Evolutionary conservation across 1,140 invertebrate genomes (phyloP).

Genomic region (Nylanderia fulva): DNA sequence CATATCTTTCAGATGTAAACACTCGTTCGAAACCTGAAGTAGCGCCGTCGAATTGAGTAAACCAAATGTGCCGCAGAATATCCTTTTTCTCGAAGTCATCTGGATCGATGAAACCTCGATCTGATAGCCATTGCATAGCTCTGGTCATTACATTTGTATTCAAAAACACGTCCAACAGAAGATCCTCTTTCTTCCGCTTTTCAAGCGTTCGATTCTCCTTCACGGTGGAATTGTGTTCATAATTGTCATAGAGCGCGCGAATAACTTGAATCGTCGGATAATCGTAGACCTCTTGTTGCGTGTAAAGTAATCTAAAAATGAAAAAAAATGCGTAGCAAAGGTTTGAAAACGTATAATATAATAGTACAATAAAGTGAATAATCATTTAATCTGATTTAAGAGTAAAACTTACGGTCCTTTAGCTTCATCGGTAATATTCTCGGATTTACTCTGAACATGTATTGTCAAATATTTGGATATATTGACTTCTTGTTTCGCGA

Average conservation of each 20-base stretch:
- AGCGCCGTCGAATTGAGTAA: conserved; percentile 91
- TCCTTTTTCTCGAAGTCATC: conserved; percentile 88
- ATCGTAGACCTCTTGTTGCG: conserved; percentile 70
- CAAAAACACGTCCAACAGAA: conserved; percentile 87
- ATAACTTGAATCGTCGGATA: conserved; percentile 87
- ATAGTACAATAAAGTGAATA: background rate
- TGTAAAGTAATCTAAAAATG: conserved; percentile 80
- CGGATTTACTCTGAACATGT: conserved; percentile 80
- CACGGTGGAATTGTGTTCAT: conserved; percentile 89
- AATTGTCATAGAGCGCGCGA: conserved; percentile 90
- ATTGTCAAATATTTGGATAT: conserved; percentile 76
- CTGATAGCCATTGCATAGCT: conserved; percentile 86
- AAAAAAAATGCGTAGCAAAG: conserved; percentile 1
- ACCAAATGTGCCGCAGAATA: conserved; percentile 92
- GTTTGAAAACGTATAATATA: background rate
- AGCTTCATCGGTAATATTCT: conserved; percentile 79
- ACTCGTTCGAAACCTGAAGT: conserved; percentile 95
- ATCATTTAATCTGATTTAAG: background rate
- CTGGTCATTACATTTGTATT: conserved; percentile 87
- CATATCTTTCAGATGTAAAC: conserved; percentile 93
- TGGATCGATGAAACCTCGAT: conserved; percentile 82
- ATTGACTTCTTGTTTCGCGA: conserved; percentile 79
- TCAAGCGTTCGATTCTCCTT: conserved; percentile 91
- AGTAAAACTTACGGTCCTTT: conserved; percentile 79
- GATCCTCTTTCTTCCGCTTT: conserved; percentile 86